These are phyloP conservation scores for Centropus bengalensis DNA, from an alignment of 2,113 vertebrate species.

Conservation along the genomic window DNA sequence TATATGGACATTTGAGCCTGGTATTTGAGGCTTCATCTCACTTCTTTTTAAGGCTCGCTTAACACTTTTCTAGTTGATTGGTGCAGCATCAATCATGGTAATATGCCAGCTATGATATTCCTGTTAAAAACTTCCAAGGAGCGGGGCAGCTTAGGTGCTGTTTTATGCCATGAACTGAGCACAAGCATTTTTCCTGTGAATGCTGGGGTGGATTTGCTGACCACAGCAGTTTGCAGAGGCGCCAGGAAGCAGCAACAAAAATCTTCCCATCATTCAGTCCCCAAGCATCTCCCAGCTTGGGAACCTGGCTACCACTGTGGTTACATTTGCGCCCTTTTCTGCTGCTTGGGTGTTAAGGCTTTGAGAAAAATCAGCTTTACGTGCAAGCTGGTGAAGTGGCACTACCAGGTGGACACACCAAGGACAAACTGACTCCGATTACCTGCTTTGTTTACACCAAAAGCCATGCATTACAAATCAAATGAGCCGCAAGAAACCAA, in stretches of 20 bases:
- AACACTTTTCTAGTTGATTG: neutral
- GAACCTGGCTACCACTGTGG: neutral
- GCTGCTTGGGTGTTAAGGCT: neutral
- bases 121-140: neutral
- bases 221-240: neutral
- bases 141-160: neutral
- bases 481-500: constrained; percentile 26
- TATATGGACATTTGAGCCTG: neutral
- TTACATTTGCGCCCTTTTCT: neutral
- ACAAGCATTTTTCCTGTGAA: neutral
- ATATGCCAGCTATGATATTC: neutral
- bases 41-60: constrained; percentile 30
- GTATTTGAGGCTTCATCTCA: neutral
- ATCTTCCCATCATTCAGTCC: neutral
- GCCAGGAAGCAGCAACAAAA: neutral
- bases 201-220: neutral
- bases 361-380: neutral
- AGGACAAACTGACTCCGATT: neutral
- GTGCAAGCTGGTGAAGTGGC: neutral
- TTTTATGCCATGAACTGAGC: neutral
- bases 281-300: neutral
- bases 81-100: neutral
- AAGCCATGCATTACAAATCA: constrained; percentile 24
- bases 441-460: neutral
- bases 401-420: neutral